Percentiles rank a stretch among this genome's conserved stretches.
phyloP scores from a whole-genome alignment of 2,797 vertebrate species.

The Schizopygopsis pylzovi region DNA sequence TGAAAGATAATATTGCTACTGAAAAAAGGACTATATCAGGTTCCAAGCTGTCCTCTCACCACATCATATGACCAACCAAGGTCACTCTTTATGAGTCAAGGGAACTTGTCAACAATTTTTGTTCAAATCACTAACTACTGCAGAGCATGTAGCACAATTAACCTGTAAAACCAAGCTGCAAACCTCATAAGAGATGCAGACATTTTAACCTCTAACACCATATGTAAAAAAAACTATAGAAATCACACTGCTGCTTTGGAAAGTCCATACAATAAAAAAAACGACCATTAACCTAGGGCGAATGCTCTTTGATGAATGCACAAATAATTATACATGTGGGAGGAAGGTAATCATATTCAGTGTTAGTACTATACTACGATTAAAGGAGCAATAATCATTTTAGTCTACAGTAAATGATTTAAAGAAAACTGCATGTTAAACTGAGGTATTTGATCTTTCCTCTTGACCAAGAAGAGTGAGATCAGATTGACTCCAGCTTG shows the following conservation, averaged over 20 bases:
- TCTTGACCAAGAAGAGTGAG: not conserved
- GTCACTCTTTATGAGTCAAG: slow-evolving; percentile 20
- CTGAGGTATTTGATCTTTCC: slow-evolving; percentile 13
- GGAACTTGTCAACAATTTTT: slow-evolving; percentile 22
- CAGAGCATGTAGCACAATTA: not conserved
- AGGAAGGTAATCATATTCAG: slow-evolving; percentile 12
- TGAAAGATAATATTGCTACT: slow-evolving; percentile 21
- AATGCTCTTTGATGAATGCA: not conserved
- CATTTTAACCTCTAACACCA: slow-evolving; percentile 2
- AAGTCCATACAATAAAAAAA: not conserved
- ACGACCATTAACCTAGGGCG: not conserved
- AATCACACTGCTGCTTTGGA: not conserved
- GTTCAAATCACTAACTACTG: slow-evolving; percentile 17
- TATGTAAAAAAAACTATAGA: not conserved
- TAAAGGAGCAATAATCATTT: not conserved
- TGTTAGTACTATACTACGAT: not conserved
- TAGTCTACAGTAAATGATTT: not conserved
- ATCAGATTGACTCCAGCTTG: not conserved
- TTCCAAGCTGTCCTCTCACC: not conserved
- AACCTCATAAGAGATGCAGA: not conserved
- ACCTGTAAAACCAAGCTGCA: not conserved
- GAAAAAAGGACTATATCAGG: slow-evolving; percentile 19
- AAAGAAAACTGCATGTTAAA: slow-evolving; percentile 8
- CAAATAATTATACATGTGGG: slow-evolving; percentile 28
- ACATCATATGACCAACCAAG: slow-evolving; percentile 25